Evolutionary conservation across 2,888 invertebrate species (phyloP).

Genomic region (Philereme vetulata): DNA sequence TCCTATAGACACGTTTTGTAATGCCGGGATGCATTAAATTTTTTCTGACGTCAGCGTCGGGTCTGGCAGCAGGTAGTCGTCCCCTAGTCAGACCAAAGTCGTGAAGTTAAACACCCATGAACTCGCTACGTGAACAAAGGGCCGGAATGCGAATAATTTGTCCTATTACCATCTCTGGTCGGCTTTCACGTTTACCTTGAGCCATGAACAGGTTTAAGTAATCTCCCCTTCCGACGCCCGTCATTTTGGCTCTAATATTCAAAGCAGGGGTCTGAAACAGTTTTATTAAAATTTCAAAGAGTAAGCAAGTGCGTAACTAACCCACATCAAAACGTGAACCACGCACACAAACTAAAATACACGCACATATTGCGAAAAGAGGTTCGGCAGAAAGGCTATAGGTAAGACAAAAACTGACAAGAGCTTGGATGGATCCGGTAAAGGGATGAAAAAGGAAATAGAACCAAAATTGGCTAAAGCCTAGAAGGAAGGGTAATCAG

Average conservation of each 20-base stretch:
- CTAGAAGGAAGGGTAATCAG: too few relatives aligned
- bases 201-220: conserved; percentile 68
- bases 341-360: conserved; percentile 5
- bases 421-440: too few relatives aligned
- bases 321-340: conserved; percentile 31
- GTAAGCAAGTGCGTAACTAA: conserved; percentile 29
- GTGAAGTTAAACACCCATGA: conserved; percentile 62
- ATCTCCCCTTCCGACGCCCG: conserved; percentile 54
- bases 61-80: conserved; percentile 59
- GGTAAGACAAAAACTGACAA: too few relatives aligned
- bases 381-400: background rate
- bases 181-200: conserved; percentile 72
- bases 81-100: conserved; percentile 51
- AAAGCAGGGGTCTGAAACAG: conserved; percentile 41
- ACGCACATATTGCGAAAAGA: background rate
- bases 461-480: too few relatives aligned
- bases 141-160: conserved; percentile 75
- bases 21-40: conserved; percentile 12
- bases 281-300: conserved; percentile 52
- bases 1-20: conserved; percentile 8
- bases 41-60: conserved; percentile 19
- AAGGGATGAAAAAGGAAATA: too few relatives aligned
- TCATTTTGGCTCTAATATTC: conserved; percentile 43
- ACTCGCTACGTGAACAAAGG: conserved; percentile 73
- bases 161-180: conserved; percentile 67